phyloP scores from a whole-genome alignment of 2,797 vertebrate species.

The Tenualosa thibaudeaui region DNA sequence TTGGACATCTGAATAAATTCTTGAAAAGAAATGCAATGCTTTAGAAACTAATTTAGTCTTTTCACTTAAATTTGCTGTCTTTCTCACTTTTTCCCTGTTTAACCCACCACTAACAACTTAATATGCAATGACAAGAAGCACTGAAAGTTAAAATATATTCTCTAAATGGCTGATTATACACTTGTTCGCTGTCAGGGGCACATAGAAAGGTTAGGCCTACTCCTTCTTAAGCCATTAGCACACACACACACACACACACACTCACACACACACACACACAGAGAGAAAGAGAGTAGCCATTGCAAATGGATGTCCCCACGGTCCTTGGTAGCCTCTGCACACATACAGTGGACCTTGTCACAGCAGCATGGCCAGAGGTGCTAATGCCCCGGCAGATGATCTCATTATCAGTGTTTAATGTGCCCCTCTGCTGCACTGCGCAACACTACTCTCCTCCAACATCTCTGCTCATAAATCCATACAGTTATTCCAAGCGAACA shows the following conservation, averaged over 20 bases:
- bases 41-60: neutral
- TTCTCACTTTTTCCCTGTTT: neutral
- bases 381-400: constrained; percentile 47
- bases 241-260: too few species aligned
- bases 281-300: neutral
- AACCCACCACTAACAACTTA: too few species aligned
- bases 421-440: neutral
- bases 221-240: neutral
- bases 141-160: neutral
- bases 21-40: constrained; percentile 52
- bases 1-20: neutral
- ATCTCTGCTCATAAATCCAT: constrained; percentile 56
- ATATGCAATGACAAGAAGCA: neutral
- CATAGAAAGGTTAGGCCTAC: neutral
- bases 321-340: neutral
- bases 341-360: constrained; percentile 19
- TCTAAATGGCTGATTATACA: neutral
- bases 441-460: constrained; percentile 35
- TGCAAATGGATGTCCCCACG: neutral
- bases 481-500: constrained; percentile 50
- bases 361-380: constrained; percentile 27
- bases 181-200: neutral
- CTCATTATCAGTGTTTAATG: constrained; percentile 49
- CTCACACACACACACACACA: neutral
- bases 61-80: neutral